Evolutionary conservation across 1,140 invertebrate genomes (phyloP).

Genomic region (Calliopsis andreniformis): DNA sequence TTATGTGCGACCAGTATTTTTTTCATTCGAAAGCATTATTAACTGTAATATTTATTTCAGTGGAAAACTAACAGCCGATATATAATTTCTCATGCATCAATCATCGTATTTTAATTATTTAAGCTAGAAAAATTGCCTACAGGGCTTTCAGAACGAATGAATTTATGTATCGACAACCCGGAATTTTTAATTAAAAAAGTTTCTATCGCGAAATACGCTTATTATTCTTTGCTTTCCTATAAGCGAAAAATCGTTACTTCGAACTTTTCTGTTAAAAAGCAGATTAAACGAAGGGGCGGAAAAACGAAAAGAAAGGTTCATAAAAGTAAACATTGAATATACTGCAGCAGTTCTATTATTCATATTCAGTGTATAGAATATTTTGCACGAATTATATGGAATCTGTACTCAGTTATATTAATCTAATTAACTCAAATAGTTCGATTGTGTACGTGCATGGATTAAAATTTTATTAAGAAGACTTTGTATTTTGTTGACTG

Average conservation of each 20-base stretch:
- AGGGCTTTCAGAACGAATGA: neutral
- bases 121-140: neutral
- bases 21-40: neutral
- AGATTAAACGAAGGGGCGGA: neutral
- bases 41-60: neutral
- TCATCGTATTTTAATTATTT: neutral
- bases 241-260: neutral
- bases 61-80: neutral
- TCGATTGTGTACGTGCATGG: too few relatives aligned
- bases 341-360: too few relatives aligned
- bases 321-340: neutral
- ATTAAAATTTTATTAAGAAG: too few relatives aligned
- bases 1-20: neutral
- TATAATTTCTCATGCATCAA: neutral
- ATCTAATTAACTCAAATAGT: too few relatives aligned
- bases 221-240: neutral
- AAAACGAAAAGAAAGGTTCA: neutral
- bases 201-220: neutral
- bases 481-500: too few relatives aligned
- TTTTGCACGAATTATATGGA: too few relatives aligned
- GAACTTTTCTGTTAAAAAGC: constrained; percentile 16
- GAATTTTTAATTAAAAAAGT: constrained; percentile 31
- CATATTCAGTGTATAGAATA: too few relatives aligned
- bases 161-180: neutral
- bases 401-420: too few relatives aligned